Evolutionary conservation across 2,113 vertebrate genomes (phyloP), one percentile per base, ranked within the genome.

Genomic region (Paraplagusia blochii): DNA sequence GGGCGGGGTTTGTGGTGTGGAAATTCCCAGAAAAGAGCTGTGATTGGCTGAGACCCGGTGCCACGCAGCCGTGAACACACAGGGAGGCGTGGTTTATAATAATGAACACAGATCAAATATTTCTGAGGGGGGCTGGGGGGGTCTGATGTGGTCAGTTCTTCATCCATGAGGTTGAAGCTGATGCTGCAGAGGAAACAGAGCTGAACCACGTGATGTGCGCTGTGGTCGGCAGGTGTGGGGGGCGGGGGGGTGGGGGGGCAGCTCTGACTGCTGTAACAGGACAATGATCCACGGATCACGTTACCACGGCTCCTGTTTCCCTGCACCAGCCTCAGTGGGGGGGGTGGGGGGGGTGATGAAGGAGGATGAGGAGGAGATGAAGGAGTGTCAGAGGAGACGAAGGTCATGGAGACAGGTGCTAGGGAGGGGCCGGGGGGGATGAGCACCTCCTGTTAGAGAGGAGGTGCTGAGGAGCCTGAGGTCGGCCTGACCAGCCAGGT

Each of bases 1-100:
- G 80, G 90, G 90, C 76, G 90, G 81, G 76, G 87, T 72, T 53
- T 84, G n/a, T 10, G 44, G 38, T 72, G 79, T 90, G 89, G 90
- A 90, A 90, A 90, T 88, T 90, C 90, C 88, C 84, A 79, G 60
- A 61, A 65, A 77, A 69, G 76, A 62, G 50, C 72, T 76, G 77
- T 85, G 81, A 89, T 89, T 73, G 85, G 87, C 42, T 56, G 74
- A 36, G 13, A 22, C 4, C 1, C 14, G 35, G 55, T 77, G 29
- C 53, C 66, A 81, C 69, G 70, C 66, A 77, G 65, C 66, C 66
- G 67, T 64, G 56, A 36, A 66, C 53, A 29, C 22, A 29, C 22
- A 29, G 22, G n/a, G n/a, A 29, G 2, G 22, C n/a, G n/a, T n/a
- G n/a, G n/a, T n/a, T n/a, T n/a, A n/a, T n/a, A n/a, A n/a, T n/a